Base-by-base conservation (phyloP, 2,797 vertebrate species). In the Tympanoctomys barrerae region DNA sequence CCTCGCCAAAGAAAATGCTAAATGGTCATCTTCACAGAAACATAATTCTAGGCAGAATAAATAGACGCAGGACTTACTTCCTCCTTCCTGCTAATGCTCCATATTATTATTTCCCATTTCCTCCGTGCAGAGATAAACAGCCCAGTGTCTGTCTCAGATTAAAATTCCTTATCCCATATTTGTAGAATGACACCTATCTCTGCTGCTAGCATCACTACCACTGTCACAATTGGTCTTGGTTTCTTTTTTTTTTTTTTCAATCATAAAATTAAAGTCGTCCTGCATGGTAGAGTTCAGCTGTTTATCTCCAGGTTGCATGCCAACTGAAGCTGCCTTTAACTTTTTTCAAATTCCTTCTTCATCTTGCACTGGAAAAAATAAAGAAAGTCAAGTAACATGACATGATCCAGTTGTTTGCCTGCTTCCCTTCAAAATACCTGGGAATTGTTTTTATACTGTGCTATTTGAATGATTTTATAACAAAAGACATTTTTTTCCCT, bases 41-140 rank as follows among this genome's bases (percentile, higher is more conserved):
- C 62, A 75, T 70, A 62, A 57, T 54, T 57, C 82, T 0, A 26
- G 33, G 13, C 39, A 94, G 4, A 89, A 87, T 46, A 97, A 77
- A 62, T 83, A 75, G 54, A 71, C 36, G 8, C 89, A 82, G 94
- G 95, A 96, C 95, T 97, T 91, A 92, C 92, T 96, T 91, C 96
- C 96, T 98, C 46, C 92, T 19, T 83, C 49, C 54, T 70, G 11
- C 22, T 2, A 26, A 18, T 12, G 82, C 73, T 42, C 16, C 68
- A 94, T 46, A 73, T 66, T 91, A 93, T 96, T 97, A 94, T 96
- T 96, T 92, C 81, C 77, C 78, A 83, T 8, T 89, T 97, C 90
- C 89, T 94, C 78, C 61, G 0, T 77, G 78, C 93, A 94, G 75
- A 98, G 97, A 97, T 97, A 97, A 98, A 95, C 93, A 87, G 49